Evolutionary conservation across 64 coral and sea anemone genomes (phyloP), one percentile per base, ranked within the genome.

Genomic region (Montipora cactus): DNA sequence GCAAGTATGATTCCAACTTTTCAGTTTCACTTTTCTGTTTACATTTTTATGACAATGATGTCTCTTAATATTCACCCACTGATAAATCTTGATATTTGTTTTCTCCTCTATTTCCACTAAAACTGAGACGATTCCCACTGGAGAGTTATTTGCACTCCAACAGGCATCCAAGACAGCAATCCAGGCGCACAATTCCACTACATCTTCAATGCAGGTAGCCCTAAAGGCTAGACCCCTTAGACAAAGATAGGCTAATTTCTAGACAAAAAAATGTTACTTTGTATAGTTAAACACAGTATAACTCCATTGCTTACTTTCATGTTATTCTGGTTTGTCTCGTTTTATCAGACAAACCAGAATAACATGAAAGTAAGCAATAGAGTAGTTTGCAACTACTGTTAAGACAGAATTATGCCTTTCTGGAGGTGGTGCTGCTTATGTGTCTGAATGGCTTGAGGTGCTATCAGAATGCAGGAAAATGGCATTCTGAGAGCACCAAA

Each of bases 381-480:
- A 55, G 52, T 55, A 0, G 52, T 55, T 55, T 70, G 67, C n/a
- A 70, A 70, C 14, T 70, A 14, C 67, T 70, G 67, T 70, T 70
- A 70, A 70, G 0, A 70, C 15, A 79, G 46, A 55, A 55, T 55
- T 55, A 55, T 55, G 52, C 52, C 52, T 55, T 55, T 55, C 52
- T 55, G 52, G 52, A 55, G 52, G 52, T 7, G 52, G 52, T 55
- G 52, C 52, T 55, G 52, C 52, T 76, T 11, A 76, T 76, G 25
- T 76, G 74, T 76, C 22, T 76, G 74, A 45, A 6, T 76, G 74
- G 74, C 25, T 76, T 45, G 74, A 76, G 44, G n/a, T 47, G 74
- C 74, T 76, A 21, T 76, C 74, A 76, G 74, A 55, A 55, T 55
- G 52, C 52, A 79, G 77, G 46, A 79, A 79, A 79, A 79, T 79